Base-by-base conservation (phyloP, 2,888 invertebrate genomes). In the Epirrita christyi region DNA sequence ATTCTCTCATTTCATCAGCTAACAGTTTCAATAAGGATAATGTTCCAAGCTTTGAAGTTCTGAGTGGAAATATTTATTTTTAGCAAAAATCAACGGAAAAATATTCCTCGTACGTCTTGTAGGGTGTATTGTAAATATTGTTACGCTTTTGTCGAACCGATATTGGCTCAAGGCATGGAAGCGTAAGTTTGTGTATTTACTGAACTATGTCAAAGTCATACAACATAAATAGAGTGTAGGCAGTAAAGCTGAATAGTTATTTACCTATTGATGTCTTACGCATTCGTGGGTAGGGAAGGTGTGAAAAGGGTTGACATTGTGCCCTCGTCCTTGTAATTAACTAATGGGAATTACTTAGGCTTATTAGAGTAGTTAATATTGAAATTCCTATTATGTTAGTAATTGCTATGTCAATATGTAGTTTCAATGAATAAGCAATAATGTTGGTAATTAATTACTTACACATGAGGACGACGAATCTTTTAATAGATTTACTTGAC, bases 241-340 rank as follows among this genome's bases (percentile, higher is more conserved):
- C 49, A 52, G 50, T 40, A 32, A 55, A 63, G 43, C 44, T 61
- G 55, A 59, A 63, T 61, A 52, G 53, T 45, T 27, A 58, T 55
- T 57, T 53, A 43, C 42, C 52, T 61, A 58, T 62, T 56, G 52
- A 59, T 54, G 49, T 58, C 55, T 29, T 46, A 59, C 60, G 37
- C 59, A 62, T 61, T 59, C 54, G 34, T 14, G 55, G 55, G 44
- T 55, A 53, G 55, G 34, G 43, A 48, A 64, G 57, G 64, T 60
- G 61, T 65, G 66, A 68, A 56, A 63, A 65, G 68, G 68, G 68
- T 67, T 64, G 58, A 65, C 67, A 63, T 66, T 62, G 63, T 59
- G 58, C 51, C 55, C 46, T 51, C 45, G 66, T 61, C 50, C 61
- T 61, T 53, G 56, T 61, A 51, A 61, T 59, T 53, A 66, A 59